These are phyloP conservation scores for Gordius sp. DNA, from an alignment of 2,888 invertebrate species.

Conservation along the genomic window DNA sequence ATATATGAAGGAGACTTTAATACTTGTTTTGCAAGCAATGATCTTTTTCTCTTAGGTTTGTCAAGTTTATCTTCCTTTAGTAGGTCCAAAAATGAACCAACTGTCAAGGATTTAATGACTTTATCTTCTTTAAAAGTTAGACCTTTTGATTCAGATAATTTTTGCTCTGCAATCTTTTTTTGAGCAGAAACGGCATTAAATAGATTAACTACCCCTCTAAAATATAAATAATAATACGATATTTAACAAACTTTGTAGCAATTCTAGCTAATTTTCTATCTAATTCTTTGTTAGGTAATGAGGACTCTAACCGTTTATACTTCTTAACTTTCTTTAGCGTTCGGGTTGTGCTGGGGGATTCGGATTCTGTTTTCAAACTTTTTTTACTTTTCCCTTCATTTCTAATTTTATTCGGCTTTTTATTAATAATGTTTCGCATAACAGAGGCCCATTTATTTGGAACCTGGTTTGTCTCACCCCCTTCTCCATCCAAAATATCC, in stretches of 20 bases:
- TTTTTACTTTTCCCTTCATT: too few relatives aligned
- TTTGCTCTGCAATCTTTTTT: neutral
- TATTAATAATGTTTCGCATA: too few relatives aligned
- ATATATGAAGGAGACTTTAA: too few relatives aligned
- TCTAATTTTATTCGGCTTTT: too few relatives aligned
- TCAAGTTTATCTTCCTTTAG: neutral
- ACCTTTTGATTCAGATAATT: constrained; percentile 4
- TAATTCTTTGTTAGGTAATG: too few relatives aligned
- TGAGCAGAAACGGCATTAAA: constrained; percentile 1
- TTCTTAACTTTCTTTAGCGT: too few relatives aligned
- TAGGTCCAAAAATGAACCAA: constrained; percentile 7
- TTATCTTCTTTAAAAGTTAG: constrained; percentile 9
- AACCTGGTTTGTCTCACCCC: too few relatives aligned
- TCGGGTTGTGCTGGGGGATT: too few relatives aligned
- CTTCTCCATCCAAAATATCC: too few relatives aligned
- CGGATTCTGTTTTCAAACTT: too few relatives aligned
- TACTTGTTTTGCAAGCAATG: neutral
- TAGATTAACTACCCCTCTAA: constrained; percentile 13
- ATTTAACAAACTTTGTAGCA: constrained; percentile 32
- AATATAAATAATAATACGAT: neutral
- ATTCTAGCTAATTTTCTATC: neutral
- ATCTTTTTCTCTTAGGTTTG: neutral
- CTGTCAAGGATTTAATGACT: neutral
- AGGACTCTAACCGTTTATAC: too few relatives aligned
- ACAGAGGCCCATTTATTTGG: too few relatives aligned